Percentiles rank a stretch among this genome's conserved stretches.
These are phyloP conservation scores for Strigamia crassipes DNA, from an alignment of 2,888 invertebrate genomes.

Conservation along the genomic window DNA sequence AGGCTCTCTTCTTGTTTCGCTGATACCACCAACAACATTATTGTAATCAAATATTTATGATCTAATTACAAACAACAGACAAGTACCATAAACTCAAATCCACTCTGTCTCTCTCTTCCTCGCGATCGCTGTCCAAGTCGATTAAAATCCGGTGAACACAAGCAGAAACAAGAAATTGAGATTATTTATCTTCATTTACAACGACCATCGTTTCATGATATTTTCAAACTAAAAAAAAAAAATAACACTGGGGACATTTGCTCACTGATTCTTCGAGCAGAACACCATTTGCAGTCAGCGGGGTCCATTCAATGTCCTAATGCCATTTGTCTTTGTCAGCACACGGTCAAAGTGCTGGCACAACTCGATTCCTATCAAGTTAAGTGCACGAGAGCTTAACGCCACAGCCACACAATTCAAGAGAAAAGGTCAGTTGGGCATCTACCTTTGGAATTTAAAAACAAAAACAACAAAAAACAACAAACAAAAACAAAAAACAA, in stretches of 20 bases:
- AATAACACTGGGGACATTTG: background rate
- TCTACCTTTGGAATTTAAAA: background rate
- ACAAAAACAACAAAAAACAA: background rate
- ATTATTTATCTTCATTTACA: constrained; percentile 24
- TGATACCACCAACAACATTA: background rate
- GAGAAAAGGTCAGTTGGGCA: constrained; percentile 17
- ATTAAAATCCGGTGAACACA: background rate
- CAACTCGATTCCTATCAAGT: constrained; percentile 42
- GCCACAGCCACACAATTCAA: background rate
- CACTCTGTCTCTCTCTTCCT: background rate
- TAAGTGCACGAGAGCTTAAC: constrained; percentile 39
- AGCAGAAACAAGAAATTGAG: background rate
- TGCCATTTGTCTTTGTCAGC: constrained; percentile 42
- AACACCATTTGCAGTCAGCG: constrained; percentile 38
- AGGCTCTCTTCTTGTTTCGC: background rate
- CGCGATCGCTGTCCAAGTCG: background rate
- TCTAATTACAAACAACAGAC: background rate
- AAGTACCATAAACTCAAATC: too few species aligned
- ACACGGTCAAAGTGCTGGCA: constrained; percentile 40
- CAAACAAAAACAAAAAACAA: too few species aligned
- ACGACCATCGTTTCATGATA: background rate
- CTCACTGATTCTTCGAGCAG: constrained; percentile 28
- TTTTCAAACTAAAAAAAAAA: background rate
- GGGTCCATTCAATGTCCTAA: constrained; percentile 40
- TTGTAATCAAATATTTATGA: constrained; percentile 36